phyloP scores from a whole-genome alignment of 2,113 vertebrate genomes.

The Hyperoodon ampullatus region DNA sequence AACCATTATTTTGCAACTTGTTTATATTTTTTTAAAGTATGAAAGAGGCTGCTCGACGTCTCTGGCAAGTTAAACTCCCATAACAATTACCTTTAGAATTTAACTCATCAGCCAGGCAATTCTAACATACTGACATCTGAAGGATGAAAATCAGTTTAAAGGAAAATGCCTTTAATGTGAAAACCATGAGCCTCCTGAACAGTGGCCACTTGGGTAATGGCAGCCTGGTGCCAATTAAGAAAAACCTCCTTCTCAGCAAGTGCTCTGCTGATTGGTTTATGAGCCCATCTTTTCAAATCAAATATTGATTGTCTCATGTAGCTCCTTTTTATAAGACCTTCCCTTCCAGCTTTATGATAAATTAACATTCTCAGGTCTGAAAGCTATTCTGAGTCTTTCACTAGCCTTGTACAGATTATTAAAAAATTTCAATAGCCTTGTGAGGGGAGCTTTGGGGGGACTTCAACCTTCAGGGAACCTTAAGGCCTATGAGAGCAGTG shows the following conservation, averaged over 20 bases:
- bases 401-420: conserved; percentile 17
- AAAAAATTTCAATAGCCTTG: conserved; percentile 48
- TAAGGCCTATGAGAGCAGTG: not conserved
- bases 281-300: conserved; percentile 72
- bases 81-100: conserved; percentile 60
- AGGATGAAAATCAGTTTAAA: conserved; percentile 47
- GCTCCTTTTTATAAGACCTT: conserved; percentile 48
- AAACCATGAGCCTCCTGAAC: not conserved
- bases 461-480: not conserved
- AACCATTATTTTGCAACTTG: conserved; percentile 63
- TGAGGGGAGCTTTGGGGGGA: not conserved
- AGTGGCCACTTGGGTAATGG: not conserved
- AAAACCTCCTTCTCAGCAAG: conserved; percentile 51
- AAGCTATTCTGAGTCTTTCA: conserved; percentile 55
- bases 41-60: conserved; percentile 52
- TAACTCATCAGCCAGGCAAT: conserved; percentile 43
- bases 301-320: conserved; percentile 63
- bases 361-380: conserved; percentile 66
- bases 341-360: conserved; percentile 62
- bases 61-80: conserved; percentile 65
- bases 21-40: conserved; percentile 67
- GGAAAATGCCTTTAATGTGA: conserved; percentile 25
- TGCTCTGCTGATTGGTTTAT: conserved; percentile 39
- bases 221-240: conserved; percentile 43
- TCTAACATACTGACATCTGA: conserved; percentile 45